Base-by-base conservation (phyloP, 2,888 invertebrate genomes). In the Stenchaetothrips biformis region DNA sequence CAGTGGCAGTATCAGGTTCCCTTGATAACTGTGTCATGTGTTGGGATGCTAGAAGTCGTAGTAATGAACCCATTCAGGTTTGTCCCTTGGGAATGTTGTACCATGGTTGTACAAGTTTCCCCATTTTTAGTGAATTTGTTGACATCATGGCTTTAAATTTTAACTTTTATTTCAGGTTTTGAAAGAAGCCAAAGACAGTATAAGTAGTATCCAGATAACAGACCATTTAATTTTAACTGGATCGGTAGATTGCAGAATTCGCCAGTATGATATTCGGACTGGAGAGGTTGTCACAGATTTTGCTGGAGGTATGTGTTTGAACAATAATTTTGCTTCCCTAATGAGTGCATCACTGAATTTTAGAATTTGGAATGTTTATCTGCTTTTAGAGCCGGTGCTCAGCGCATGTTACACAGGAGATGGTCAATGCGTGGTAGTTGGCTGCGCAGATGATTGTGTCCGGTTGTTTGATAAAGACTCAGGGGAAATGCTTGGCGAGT, bases 121-220 rank as follows among this genome's bases (percentile, higher is more conserved):
- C n/a, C n/a, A 13, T 6, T 53, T 2, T 53, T 9, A 0, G 47
- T 77, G 27, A 18, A 18, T 77, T 77, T 77, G 7, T 78, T 2
- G 13, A 21, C 9, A 2, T 4, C 9, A 2, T 4, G 21, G 59
- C 7, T 37, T 62, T 80, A 78, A 3, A 81, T n/a, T 53, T 27
- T 16, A n/a, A 67, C 1, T 74, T 62, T 27, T 48, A 48, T 53
- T 78, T 80, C 87, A 90, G 86, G 89, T 90, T 48, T 88, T 99
- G 85, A 93, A 94, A 86, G 98, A 99, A 83, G 97, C 98, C 0
- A 97, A 95, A 86, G 99, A 99, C 86, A 94, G 95, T 83, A 92
- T 95, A 82, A 94, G 93, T 0, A 91, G 92, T 0, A 86, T 95
- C 53, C 90, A 92, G 85, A 92, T 98, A 1, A 94, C 95, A 0